These are phyloP conservation scores for Proteles cristata DNA, from an alignment of 2,113 vertebrate species.

Conservation along the genomic window DNA sequence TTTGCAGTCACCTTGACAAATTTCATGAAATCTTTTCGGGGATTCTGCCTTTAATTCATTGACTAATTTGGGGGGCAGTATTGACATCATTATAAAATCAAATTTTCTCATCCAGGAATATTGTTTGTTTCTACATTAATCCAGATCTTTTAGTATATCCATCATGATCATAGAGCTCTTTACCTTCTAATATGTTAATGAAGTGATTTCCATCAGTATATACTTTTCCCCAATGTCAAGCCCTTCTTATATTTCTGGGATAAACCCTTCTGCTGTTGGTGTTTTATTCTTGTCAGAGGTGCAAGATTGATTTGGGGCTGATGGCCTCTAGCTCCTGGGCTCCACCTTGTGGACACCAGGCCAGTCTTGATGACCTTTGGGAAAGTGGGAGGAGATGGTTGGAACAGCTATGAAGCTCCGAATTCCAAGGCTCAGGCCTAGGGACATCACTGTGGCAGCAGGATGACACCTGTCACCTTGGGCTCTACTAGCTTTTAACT, in stretches of 20 bases:
- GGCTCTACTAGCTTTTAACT: background rate
- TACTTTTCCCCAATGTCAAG: background rate
- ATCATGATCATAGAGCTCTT: background rate
- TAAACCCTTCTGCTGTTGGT: background rate
- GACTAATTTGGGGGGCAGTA: background rate
- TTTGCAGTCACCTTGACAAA: constrained; percentile 30
- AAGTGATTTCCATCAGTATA: background rate
- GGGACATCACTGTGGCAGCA: background rate
- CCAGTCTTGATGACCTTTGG: background rate
- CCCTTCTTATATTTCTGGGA: background rate
- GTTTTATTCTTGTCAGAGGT: background rate
- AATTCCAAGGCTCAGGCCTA: background rate
- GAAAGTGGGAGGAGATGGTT: background rate
- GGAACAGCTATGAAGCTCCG: background rate
- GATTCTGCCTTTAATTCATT: constrained; percentile 28
- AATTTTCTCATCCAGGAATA: constrained; percentile 11
- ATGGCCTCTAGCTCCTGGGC: constrained; percentile 14
- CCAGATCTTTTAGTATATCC: background rate
- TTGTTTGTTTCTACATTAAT: background rate
- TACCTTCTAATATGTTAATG: background rate
- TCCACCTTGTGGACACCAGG: constrained; percentile 51
- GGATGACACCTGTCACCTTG: background rate
- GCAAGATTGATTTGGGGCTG: background rate
- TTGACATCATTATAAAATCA: background rate
- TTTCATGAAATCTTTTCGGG: constrained; percentile 33